Evolutionary conservation across 2,113 vertebrate species (phyloP), one percentile per base, ranked within the genome.

Genomic region (Neodon shergylaensis): DNA sequence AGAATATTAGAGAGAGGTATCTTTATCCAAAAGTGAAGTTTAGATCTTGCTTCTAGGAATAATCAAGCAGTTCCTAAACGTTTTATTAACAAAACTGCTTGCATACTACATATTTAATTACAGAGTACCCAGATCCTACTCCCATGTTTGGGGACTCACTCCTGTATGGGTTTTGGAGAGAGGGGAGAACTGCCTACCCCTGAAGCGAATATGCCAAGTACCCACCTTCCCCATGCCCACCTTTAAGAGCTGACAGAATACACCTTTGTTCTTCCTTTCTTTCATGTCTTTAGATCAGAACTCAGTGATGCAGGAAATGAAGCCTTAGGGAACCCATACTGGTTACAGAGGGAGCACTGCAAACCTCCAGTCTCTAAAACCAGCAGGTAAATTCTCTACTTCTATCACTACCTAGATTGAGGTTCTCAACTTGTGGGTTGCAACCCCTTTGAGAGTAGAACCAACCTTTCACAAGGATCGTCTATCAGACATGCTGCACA

Each of bases 1-100:
- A 97, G 97, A 97, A 97, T 28, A 90, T 88, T 95, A 97, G 85
- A 98, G 94, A 68, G 91, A 70, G 19, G 47, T 79, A 96, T 92
- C 33, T 74, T 95, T 52, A 91, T 91, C 94, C 94, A 96, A 83
- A 91, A 96, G 94, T 95, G 88, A 89, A 90, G 31, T 13, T 97
- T 95, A 95, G 10, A 91, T 66, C 88, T 72, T 81, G 14, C 44
- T 90, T 93, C 76, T 39, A 91, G n/a, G 77, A 90, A 91, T 93
- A n/a, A 58, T 86, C 61, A 94, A 90, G 42, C 31, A 92, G 54
- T 83, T 42, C 54, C 81, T 83, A 63, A 10, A 83, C 33, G 73
- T 22, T 87, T 82, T 89, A 94, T 22, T 83, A 90, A 82, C 42
- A 77, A 82, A 90, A 68, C 33, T 66, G 76, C 61, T 86, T 92